Conservation (phyloP, 2,888 invertebrate genomes). For the Amblyjoppa fuscipennis region DNA sequence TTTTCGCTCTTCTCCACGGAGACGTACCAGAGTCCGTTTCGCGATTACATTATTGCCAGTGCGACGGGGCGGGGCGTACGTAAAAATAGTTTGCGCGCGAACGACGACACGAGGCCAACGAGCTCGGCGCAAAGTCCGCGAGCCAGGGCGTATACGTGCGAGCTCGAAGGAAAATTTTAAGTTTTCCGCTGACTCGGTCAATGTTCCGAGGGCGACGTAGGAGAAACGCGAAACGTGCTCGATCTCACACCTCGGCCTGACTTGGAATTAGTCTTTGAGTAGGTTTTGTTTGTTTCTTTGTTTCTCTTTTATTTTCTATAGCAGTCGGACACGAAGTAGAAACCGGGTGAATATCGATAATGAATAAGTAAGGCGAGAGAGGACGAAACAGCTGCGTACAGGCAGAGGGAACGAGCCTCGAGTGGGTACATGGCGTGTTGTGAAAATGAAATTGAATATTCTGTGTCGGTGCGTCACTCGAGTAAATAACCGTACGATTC, state of each 20-base stretch:
- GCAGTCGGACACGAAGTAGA: not conserved
- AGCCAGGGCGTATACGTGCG: slow-evolving; percentile 6
- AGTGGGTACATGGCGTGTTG: slow-evolving; percentile 44
- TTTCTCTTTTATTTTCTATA: not conserved
- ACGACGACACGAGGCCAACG: not conserved
- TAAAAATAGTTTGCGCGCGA: slow-evolving; percentile 14
- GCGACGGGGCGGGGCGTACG: not conserved
- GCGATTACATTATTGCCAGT: not conserved
- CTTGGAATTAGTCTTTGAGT: not conserved
- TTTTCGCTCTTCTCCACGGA: too few relatives aligned
- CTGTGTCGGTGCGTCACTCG: slow-evolving; percentile 57
- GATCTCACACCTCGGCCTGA: not conserved
- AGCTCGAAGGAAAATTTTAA: slow-evolving; percentile 9
- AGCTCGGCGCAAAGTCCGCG: slow-evolving; percentile 27
- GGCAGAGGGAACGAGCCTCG: slow-evolving; percentile 35
- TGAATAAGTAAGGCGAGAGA: slow-evolving; percentile 18
- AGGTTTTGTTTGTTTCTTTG: not conserved
- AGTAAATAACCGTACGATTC: too few relatives aligned
- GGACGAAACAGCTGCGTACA: slow-evolving; percentile 42
- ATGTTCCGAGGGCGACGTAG: slow-evolving; percentile 12
- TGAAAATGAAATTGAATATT: slow-evolving; percentile 23
- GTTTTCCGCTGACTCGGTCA: slow-evolving; percentile 10
- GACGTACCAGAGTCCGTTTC: too few relatives aligned
- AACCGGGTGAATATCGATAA: slow-evolving; percentile 6
- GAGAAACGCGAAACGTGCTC: not conserved